Evolutionary conservation across 2,797 vertebrate genomes (phyloP), one percentile per base, ranked within the genome.

Genomic region (Phyllotis vaccarum): DNA sequence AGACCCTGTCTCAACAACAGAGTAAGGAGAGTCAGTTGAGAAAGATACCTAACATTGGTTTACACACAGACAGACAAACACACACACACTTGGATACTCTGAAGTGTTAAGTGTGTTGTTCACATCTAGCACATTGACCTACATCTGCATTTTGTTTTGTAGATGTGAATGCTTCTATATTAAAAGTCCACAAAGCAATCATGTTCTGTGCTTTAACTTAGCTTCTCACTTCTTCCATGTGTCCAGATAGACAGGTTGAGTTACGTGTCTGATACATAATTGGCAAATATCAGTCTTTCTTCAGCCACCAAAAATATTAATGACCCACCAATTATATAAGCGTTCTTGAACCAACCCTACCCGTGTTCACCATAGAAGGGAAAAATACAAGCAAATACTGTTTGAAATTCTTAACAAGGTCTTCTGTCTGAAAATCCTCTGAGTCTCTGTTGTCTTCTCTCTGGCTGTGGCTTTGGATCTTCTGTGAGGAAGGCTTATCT

Each of bases 381-480:
- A 37, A 95, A 74, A 96, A 72, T 9, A 6, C 58, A 94, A 95
- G 27, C 56, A 93, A 97, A 95, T 62, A 27, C 66, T 86, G 31
- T 60, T 79, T 93, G 31, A 91, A 93, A 5, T 70, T 78, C 40
- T 66, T 97, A 81, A 95, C 82, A 2, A 78, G 72, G 22, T 92
- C 64, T 68, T 97, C 79, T 96, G 62, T 94, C 98, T 97, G 95
- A 90, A 96, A 97, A 96, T 92, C 89, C 81, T 75, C 1, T 37
- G 94, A 86, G 9, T 83, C 92, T 93, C 94, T 88, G 80, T 76
- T 64, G 86, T 93, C 95, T 96, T 95, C 93, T 95, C 97, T 79
- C 97, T 97, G 98, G 98, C 98, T 99, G 98, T 79, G 93, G 76
- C 87, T 85, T 98, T 98, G 98, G 95, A 93, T 98, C 97, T 97